These are phyloP conservation scores for Enhydra lutris DNA, from an alignment of 2,113 vertebrate species.

Conservation along the genomic window DNA sequence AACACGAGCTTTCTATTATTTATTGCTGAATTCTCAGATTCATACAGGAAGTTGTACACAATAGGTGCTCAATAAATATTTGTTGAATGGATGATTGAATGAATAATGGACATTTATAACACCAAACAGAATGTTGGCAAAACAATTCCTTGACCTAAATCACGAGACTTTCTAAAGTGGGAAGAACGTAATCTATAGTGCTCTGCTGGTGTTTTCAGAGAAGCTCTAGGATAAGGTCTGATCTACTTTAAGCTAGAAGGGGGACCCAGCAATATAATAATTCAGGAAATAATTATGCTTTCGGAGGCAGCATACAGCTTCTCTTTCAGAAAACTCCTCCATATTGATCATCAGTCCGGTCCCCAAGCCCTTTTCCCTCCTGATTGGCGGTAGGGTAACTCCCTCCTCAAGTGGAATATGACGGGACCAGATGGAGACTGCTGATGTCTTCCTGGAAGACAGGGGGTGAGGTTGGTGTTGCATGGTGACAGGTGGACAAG, in stretches of 20 bases:
- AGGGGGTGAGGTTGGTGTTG: too few relatives aligned
- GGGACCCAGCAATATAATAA: background rate
- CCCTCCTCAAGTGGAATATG: background rate
- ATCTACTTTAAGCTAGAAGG: background rate
- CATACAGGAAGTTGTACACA: background rate
- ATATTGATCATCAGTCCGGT: fast-evolving
- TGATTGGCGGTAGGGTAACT: background rate
- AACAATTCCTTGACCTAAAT: background rate
- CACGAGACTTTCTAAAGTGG: background rate
- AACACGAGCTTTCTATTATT: background rate
- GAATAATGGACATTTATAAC: background rate
- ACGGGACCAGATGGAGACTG: background rate
- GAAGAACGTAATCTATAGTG: background rate
- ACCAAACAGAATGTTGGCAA: background rate
- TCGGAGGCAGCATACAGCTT: background rate
- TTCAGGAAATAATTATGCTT: background rate
- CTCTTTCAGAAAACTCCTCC: background rate
- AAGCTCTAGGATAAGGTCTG: background rate
- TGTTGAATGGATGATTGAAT: background rate
- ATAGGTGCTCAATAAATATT: background rate
- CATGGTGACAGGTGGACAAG: background rate
- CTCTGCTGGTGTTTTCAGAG: background rate
- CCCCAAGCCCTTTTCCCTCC: background rate
- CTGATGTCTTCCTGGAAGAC: background rate
- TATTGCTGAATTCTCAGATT: background rate